Evolutionary conservation across 92 coral and sea anemone species (phyloP).

Genomic region (Pocillopora meandrina): DNA sequence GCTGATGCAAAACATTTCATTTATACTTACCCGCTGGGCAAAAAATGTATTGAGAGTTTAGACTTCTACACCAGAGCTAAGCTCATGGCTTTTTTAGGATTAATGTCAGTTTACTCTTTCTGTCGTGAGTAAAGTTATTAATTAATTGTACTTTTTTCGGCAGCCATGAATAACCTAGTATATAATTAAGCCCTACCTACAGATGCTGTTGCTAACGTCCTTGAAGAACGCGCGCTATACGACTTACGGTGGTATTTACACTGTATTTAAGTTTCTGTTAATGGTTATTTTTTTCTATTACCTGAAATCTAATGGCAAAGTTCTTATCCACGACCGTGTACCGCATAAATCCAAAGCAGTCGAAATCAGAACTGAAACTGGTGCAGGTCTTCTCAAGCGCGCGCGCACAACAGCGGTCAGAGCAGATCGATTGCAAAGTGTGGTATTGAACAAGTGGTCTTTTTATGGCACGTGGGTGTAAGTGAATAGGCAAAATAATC

Average conservation of each 20-base stretch:
- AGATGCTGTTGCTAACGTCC: constrained; percentile 45
- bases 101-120: constrained; percentile 7
- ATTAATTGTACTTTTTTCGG: constrained; percentile 24
- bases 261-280: background rate
- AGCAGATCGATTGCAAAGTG: constrained; percentile 20
- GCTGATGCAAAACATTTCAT: background rate
- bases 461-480: constrained; percentile 37
- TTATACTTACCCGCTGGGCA: constrained; percentile 11
- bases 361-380: background rate
- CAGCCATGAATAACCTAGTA: constrained; percentile 25
- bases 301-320: background rate
- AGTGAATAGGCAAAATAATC: constrained; percentile 30
- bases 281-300: background rate
- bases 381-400: background rate
- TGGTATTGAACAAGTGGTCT: constrained; percentile 8
- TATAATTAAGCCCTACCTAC: constrained; percentile 23
- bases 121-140: constrained; percentile 17
- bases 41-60: background rate
- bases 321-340: background rate
- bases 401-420: constrained; percentile 1
- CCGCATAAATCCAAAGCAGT: background rate
- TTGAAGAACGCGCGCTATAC: constrained; percentile 34
- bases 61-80: background rate
- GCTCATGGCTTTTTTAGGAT: background rate
- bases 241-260: constrained; percentile 10